Conservation (phyloP, 2,888 invertebrate species). For the Diarsia brunnea region DNA sequence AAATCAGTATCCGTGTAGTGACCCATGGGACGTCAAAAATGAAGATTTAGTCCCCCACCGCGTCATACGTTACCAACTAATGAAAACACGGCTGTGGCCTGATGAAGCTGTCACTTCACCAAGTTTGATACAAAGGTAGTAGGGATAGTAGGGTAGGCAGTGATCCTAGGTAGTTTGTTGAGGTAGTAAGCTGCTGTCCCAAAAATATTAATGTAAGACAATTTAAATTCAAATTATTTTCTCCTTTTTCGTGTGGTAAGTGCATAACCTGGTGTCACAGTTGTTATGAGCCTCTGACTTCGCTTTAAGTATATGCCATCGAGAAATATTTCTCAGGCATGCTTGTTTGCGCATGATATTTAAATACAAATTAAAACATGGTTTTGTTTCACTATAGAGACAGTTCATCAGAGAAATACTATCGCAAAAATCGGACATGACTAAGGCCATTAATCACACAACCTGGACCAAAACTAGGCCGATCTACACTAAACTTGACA, state of each 20-base stretch:
- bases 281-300: too few relatives aligned
- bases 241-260: too few relatives aligned
- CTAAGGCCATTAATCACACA: not conserved
- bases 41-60: constrained; percentile 90
- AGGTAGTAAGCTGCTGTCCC: not conserved
- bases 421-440: too few relatives aligned
- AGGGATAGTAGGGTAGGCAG: constrained; percentile 29
- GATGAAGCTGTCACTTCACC: constrained; percentile 82
- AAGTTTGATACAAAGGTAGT: constrained; percentile 26
- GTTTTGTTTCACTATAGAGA: too few relatives aligned
- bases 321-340: too few relatives aligned
- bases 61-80: constrained; percentile 89
- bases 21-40: constrained; percentile 90
- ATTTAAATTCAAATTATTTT: too few relatives aligned
- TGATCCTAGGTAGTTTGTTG: not conserved
- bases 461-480: not conserved
- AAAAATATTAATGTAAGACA: not conserved
- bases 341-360: too few relatives aligned
- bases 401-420: too few relatives aligned
- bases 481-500: not conserved
- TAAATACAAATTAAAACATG: too few relatives aligned
- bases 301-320: too few relatives aligned
- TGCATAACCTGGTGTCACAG: too few relatives aligned
- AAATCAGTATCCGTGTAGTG: constrained; percentile 59
- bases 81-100: constrained; percentile 86